phyloP scores from a whole-genome alignment of 2,797 vertebrate genomes.

The Selene dorsalis region DNA sequence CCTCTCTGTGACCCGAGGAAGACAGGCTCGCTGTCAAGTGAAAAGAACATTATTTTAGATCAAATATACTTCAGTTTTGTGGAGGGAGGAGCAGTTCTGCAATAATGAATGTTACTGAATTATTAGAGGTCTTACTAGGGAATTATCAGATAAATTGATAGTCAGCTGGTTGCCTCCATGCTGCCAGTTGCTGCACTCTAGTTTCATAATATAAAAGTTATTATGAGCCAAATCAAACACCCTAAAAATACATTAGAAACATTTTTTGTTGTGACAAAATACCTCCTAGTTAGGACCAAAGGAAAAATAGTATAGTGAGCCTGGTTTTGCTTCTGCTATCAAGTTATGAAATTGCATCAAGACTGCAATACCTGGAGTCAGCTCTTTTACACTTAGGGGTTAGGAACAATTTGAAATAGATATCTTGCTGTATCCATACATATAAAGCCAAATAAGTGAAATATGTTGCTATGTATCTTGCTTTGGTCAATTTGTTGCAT shows the following conservation, averaged over 20 bases:
- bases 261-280: background rate
- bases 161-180: constrained; percentile 5
- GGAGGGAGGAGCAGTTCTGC: constrained; percentile 13
- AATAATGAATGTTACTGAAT: constrained; percentile 49
- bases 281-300: background rate
- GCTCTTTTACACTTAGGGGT: no score
- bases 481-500: background rate
- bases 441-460: background rate
- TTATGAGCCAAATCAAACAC: background rate
- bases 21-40: constrained; percentile 41
- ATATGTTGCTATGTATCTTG: background rate
- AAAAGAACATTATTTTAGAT: constrained; percentile 52
- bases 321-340: background rate
- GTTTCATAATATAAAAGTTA: constrained; percentile 7
- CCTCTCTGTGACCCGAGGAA: constrained; percentile 43
- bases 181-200: background rate
- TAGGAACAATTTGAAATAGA: background rate
- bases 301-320: background rate
- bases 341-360: constrained; percentile 10
- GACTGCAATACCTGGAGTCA: background rate
- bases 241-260: background rate
- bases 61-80: constrained; percentile 32
- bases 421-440: background rate
- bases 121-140: no score
- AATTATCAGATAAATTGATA: constrained; percentile 33